Evolutionary conservation across 2,888 invertebrate genomes (phyloP).

Genomic region (Hesperia comma): DNA sequence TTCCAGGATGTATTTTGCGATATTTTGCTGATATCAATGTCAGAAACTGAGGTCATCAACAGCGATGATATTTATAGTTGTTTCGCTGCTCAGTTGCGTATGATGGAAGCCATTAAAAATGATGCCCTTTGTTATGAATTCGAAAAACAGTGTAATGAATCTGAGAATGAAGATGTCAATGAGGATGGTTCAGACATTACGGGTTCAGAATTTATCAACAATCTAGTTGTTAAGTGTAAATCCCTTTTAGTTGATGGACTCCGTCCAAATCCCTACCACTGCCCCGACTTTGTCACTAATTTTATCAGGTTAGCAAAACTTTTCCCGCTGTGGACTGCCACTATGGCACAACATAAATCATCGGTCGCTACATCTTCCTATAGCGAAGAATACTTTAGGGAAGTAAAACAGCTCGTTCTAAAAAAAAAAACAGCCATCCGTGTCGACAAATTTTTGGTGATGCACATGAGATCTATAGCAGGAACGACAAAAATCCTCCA

Average conservation of each 20-base stretch:
- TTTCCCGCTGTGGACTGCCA: no score
- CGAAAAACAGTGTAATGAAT: not conserved
- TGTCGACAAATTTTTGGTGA: not conserved
- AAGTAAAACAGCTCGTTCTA: not conserved
- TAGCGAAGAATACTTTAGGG: not conserved
- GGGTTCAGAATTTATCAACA: not conserved
- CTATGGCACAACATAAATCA: no score
- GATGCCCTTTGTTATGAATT: not conserved
- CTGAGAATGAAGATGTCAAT: no score
- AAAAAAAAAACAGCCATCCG: not conserved
- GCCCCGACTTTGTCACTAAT: no score
- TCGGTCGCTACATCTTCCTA: no score
- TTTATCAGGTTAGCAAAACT: no score
- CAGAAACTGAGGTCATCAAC: not conserved
- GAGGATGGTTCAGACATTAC: no score
- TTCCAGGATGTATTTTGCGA: no score
- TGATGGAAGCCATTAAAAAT: not conserved
- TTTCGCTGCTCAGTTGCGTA: not conserved
- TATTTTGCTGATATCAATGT: no score
- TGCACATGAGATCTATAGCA: no score
- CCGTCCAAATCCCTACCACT: not conserved
- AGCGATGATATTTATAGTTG: no score
- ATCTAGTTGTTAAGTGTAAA: not conserved
- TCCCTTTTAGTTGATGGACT: not conserved
- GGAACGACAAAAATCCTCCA: no score